A percentile compares a stretch with the other conserved stretches of the same genome.
These are phyloP conservation scores for Premnoplex brunnescens DNA, from an alignment of 2,797 vertebrate species.

Conservation along the genomic window DNA sequence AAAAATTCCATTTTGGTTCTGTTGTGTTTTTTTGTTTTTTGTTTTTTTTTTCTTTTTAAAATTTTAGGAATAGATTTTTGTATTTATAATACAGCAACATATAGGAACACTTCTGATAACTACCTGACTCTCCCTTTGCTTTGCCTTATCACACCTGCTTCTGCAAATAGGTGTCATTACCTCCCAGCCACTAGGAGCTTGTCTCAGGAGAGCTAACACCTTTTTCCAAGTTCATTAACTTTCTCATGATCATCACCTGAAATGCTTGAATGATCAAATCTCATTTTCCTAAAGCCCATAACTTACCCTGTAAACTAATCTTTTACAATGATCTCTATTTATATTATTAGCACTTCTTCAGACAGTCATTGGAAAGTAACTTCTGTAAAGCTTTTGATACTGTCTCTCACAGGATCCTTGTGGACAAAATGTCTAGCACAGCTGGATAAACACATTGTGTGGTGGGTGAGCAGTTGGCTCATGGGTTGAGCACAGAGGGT, in stretches of 20 bases:
- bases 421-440: not conserved
- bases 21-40: not conserved
- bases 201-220: not conserved
- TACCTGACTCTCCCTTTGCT: not conserved
- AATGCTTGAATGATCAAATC: conserved; percentile 17
- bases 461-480: not conserved
- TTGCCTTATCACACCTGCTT: not conserved
- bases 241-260: conserved; percentile 3
- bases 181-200: not conserved
- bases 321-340: not conserved
- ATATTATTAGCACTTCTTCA: not conserved
- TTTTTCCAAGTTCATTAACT: conserved; percentile 38
- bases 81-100: not conserved
- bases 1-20: accelerated
- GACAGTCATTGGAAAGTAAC: not conserved
- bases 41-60: not conserved
- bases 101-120: not conserved
- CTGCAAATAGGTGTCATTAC: not conserved
- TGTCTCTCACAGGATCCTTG: not conserved
- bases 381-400: not conserved
- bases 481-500: no score
- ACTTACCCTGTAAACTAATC: conserved; percentile 4
- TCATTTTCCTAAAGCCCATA: conserved; percentile 26
- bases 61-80: not conserved
- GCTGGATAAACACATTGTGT: not conserved